These are phyloP conservation scores for Sarcoramphus papa DNA, from an alignment of 2,797 vertebrate species.

Conservation along the genomic window DNA sequence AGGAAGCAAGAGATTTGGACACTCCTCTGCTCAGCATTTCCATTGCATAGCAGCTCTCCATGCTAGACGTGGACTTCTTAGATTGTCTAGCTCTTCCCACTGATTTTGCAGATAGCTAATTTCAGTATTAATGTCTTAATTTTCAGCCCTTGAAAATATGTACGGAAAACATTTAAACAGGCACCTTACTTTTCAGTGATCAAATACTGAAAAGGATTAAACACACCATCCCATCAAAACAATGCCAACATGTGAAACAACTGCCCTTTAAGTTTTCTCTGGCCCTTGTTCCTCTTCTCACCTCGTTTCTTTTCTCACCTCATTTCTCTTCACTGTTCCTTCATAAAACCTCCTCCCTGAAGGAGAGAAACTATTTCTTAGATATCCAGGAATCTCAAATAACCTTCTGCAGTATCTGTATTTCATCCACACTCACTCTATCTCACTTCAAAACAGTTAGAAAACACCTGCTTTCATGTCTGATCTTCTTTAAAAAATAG, in stretches of 20 bases:
- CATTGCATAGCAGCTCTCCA: not conserved
- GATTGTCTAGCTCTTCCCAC: not conserved
- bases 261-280: not conserved
- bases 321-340: not conserved
- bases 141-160: not conserved
- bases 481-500: not conserved
- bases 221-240: not conserved
- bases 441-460: not conserved
- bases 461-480: not conserved
- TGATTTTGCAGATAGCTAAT: not conserved
- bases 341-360: not conserved
- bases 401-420: not conserved
- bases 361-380: not conserved
- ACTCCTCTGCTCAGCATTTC: not conserved
- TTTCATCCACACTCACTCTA: not conserved
- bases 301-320: constrained; percentile 10
- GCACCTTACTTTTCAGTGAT: not conserved
- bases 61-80: not conserved
- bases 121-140: not conserved
- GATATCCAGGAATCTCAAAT: not conserved
- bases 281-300: not conserved
- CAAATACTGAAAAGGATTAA: not conserved
- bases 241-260: not conserved
- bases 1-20: not conserved
- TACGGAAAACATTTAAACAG: not conserved